phyloP scores from a whole-genome alignment of 2,797 vertebrate species.

The Nasua narica region DNA sequence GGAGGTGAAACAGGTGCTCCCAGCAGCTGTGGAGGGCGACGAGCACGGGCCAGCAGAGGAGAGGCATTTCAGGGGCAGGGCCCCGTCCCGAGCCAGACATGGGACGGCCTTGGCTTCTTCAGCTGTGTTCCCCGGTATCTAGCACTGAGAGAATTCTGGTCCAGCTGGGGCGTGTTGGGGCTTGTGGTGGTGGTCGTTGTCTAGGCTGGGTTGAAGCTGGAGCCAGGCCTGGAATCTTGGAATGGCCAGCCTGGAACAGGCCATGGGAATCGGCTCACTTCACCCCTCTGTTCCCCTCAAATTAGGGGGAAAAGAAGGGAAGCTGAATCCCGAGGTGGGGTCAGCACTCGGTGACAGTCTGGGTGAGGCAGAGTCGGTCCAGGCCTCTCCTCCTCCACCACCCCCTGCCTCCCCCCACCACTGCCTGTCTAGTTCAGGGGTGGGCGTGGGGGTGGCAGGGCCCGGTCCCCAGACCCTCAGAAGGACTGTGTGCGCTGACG shows the following conservation, averaged over 20 bases:
- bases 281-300: neutral
- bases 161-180: neutral
- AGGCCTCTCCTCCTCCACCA: neutral
- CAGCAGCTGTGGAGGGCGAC: accelerated
- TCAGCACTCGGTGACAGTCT: neutral
- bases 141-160: neutral
- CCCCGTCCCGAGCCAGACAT: neutral
- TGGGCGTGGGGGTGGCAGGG: neutral
- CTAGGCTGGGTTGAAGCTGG: neutral
- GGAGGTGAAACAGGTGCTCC: neutral
- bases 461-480: neutral
- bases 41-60: neutral
- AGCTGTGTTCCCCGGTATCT: neutral
- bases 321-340: neutral
- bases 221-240: neutral
- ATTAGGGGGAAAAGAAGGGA: neutral
- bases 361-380: neutral
- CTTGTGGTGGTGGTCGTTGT: accelerated
- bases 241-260: neutral
- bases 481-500: neutral
- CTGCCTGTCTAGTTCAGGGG: neutral
- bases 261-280: neutral
- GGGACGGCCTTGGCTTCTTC: neutral
- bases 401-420: accelerated
- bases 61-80: neutral